Percentiles rank a stretch among this genome's conserved stretches.
Evolutionary conservation across 2,113 vertebrate genomes (phyloP).

Genomic region (Cyanoliseus patagonus): DNA sequence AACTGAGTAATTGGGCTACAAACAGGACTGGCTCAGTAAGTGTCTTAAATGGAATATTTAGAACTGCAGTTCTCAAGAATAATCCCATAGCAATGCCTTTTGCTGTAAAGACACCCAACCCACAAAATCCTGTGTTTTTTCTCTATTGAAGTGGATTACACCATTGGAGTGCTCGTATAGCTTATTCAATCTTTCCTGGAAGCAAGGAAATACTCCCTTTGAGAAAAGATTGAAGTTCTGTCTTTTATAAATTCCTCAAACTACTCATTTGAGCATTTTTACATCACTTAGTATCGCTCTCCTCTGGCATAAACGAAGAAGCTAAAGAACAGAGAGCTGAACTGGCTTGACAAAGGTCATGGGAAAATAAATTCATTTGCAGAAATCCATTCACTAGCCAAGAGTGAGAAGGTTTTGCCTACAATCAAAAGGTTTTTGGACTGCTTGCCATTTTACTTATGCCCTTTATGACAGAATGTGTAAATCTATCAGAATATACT

Average conservation of each 20-base stretch:
- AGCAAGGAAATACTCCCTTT: neutral
- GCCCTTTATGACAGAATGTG: neutral
- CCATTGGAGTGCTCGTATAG: neutral
- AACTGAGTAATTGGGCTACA: neutral
- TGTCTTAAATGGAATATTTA: neutral
- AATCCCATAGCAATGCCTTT: neutral
- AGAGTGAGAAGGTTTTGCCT: neutral
- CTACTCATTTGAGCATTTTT: neutral
- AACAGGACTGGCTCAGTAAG: neutral
- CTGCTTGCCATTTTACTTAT: neutral
- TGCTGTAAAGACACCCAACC: neutral
- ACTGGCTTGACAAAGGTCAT: neutral
- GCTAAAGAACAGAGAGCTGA: neutral
- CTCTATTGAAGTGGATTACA: neutral
- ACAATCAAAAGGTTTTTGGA: neutral
- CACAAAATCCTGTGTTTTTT: neutral
- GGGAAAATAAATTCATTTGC: neutral
- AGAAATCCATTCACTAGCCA: neutral
- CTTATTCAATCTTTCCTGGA: neutral
- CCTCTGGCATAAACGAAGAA: neutral
- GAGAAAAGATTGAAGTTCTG: neutral
- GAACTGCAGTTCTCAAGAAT: neutral
- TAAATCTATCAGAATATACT: neutral
- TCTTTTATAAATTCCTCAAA: neutral
- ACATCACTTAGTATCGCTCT: neutral